These are phyloP conservation scores for Sphinx pinastri DNA, from an alignment of 2,888 invertebrate genomes.

Conservation along the genomic window DNA sequence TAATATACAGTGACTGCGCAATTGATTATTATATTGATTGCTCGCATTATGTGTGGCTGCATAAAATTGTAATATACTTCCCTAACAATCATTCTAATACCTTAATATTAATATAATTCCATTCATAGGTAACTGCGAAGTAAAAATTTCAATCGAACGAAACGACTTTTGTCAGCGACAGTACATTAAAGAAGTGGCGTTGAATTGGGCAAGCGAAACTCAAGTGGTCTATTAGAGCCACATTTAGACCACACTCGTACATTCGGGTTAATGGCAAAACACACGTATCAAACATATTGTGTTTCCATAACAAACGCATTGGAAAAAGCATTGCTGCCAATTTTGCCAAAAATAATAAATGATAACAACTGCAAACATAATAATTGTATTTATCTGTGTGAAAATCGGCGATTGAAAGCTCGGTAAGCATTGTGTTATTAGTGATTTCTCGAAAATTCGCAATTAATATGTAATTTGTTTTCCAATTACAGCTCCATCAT, in stretches of 20 bases:
- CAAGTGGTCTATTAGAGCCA: constrained; percentile 75
- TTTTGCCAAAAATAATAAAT: not conserved
- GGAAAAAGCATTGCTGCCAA: constrained; percentile 1
- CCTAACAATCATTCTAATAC: too few species aligned
- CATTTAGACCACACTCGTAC: constrained; percentile 75
- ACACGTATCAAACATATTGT: constrained; percentile 28
- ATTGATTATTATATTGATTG: too few species aligned
- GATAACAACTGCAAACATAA: not conserved
- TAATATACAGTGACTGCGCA: too few species aligned
- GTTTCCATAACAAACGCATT: constrained; percentile 13
- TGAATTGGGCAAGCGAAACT: constrained; percentile 79
- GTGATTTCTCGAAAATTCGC: too few species aligned
- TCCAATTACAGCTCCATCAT: too few species aligned
- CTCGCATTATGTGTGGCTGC: too few species aligned
- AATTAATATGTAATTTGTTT: too few species aligned
- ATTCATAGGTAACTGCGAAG: not conserved
- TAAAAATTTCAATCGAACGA: constrained; percentile 1
- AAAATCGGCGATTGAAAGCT: too few species aligned
- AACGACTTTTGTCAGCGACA: constrained; percentile 41
- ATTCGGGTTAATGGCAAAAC: constrained; percentile 75
- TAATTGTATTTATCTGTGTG: not conserved
- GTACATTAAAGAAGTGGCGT: constrained; percentile 71
- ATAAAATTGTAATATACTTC: too few species aligned
- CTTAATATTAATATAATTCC: not conserved
- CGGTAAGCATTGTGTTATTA: too few species aligned